Evolutionary conservation across 2,888 invertebrate species (phyloP), one percentile per base, ranked within the genome.

Genomic region (Drosophila kanekoi): DNA sequence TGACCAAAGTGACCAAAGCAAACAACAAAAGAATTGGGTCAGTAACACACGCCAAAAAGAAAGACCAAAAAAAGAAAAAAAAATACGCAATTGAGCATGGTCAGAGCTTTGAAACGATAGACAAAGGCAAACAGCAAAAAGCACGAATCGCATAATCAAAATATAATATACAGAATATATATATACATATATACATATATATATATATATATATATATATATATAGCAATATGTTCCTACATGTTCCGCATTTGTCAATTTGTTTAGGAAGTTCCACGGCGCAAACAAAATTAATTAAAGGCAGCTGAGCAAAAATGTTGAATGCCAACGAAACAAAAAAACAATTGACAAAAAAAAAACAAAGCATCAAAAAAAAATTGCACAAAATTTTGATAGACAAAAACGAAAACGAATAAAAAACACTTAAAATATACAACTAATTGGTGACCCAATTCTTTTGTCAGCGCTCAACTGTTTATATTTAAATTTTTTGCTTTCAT

Each of bases 331-430:
- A 44, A 9, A 3, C 38, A 14, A 33, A n/a, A 56, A 40, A 57
- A 38, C 37, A 51, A 35, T 10, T 28, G 28, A 64, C 59, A 45
- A 35, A 14, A 83, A 81, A n/a, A n/a, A n/a, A n/a, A n/a, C n/a
- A n/a, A n/a, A n/a, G n/a, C 77, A 88, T 78, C 76, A 84, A 87
- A 89, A 76, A 89, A 76, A 73, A 81, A 83, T 83, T 88, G 87
- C 79, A 71, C 74, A 65, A 14, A 32, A 47, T 56, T 65, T 69
- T 74, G 45, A 75, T 75, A 68, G 74, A 51, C 75, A 54, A 79
- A 52, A 75, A 41, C 45, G 49, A 79, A 52, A 75, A 41, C 45
- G 49, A 41, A 52, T 41, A 43, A 51, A 51, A 44, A 44, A 18
- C 38, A 38, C 37, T 14, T 11, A 45, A 57, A 52, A 58, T 38